Percentiles rank a stretch among this genome's conserved stretches.
phyloP scores from a whole-genome alignment of 2,888 invertebrate genomes.

The Lobophora halterata region DNA sequence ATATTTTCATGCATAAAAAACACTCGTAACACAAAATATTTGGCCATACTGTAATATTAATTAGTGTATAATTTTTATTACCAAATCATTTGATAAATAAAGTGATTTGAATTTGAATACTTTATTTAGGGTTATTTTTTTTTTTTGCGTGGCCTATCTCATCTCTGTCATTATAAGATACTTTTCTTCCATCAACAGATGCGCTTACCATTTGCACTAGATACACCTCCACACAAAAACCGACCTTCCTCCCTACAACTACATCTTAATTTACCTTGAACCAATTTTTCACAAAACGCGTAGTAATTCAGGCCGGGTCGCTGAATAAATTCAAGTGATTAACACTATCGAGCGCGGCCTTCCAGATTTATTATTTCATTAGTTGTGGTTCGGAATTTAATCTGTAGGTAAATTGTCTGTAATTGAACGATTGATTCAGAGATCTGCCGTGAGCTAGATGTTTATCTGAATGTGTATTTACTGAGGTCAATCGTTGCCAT shows the following conservation, averaged over 20 bases:
- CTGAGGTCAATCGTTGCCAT: conserved; percentile 8
- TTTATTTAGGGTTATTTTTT: too few relatives aligned
- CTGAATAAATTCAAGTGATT: conserved; percentile 68
- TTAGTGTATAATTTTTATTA: too few relatives aligned
- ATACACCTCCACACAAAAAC: conserved; percentile 7
- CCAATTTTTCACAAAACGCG: conserved; percentile 20
- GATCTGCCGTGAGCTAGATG: conserved; percentile 32
- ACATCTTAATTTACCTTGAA: conserved; percentile 30
- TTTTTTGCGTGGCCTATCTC: too few relatives aligned
- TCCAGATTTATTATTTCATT: conserved; percentile 78
- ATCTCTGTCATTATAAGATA: too few relatives aligned
- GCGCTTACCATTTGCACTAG: background rate
- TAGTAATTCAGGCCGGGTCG: conserved; percentile 55
- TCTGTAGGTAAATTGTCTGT: conserved; percentile 45
- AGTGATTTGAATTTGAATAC: too few relatives aligned
- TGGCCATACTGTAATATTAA: too few relatives aligned
- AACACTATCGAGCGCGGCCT: conserved; percentile 66
- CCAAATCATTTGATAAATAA: too few relatives aligned
- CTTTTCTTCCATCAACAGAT: too few relatives aligned
- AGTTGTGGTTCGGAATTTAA: conserved; percentile 61
- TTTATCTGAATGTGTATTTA: conserved; percentile 22
- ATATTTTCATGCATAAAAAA: too few relatives aligned
- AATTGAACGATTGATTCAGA: conserved; percentile 62
- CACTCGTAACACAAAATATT: too few relatives aligned
- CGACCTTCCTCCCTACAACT: conserved; percentile 24